Conservation (phyloP, 2,113 vertebrate genomes). For the Pedionomus torquatus region DNA sequence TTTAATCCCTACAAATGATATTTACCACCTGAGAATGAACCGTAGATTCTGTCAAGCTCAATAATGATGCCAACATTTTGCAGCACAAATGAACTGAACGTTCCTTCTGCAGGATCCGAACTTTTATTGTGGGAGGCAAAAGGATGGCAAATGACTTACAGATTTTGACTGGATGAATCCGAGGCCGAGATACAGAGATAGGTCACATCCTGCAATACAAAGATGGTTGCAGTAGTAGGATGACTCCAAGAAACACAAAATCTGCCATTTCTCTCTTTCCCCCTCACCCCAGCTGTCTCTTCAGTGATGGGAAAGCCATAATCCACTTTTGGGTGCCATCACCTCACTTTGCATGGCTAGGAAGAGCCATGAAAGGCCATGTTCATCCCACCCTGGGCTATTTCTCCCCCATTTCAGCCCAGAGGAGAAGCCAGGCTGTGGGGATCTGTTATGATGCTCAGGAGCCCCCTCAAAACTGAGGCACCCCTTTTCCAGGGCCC, state of each 20-base stretch:
- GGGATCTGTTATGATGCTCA: fast-evolving
- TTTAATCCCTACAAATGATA: background rate
- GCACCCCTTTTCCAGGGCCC: background rate
- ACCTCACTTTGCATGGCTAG: fast-evolving
- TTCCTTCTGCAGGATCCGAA: background rate
- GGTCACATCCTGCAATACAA: slow-evolving; percentile 80
- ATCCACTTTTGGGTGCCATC: fast-evolving
- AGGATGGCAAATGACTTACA: slow-evolving; percentile 76
- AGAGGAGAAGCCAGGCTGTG: background rate
- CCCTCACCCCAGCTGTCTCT: background rate
- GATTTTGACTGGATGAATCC: slow-evolving; percentile 84
- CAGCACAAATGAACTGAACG: background rate
- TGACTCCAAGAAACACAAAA: background rate
- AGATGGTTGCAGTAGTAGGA: background rate
- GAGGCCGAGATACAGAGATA: slow-evolving; percentile 88
- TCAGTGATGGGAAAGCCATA: background rate
- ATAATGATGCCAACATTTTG: background rate
- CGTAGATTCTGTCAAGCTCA: background rate
- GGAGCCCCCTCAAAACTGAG: background rate
- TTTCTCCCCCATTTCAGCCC: background rate
- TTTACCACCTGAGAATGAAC: background rate
- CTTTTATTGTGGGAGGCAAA: background rate
- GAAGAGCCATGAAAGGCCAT: fast-evolving
- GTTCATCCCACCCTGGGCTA: background rate
- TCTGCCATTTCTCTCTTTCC: background rate